Evolutionary conservation across 1,140 invertebrate species (phyloP), one percentile per base, ranked within the genome.

Genomic region (Venustaconcha ellipsiformis): DNA sequence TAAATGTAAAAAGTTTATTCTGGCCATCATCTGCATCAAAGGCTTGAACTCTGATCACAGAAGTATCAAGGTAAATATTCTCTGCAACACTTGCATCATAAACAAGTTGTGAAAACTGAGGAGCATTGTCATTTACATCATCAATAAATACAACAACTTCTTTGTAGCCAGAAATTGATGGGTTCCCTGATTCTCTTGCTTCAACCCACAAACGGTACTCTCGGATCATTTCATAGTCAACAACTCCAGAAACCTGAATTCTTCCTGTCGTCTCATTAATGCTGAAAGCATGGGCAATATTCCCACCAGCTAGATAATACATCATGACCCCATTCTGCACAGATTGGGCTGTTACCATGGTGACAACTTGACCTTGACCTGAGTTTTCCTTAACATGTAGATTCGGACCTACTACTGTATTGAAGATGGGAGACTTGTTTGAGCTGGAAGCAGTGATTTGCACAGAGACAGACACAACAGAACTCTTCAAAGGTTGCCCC

Each of bases 181-280:
- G 48, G 18, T 67, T 82, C 17, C 79, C 73, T 15, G 65, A 94
- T 89, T 98, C 96, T 69, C 93, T 91, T 1, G 97, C 96, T 92
- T 97, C 95, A 67, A 99, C 93, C 97, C 96, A 99, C 37, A 98
- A 93, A 90, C 96, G 94, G 88, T 97, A 97, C 20, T 93, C 89
- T 20, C 94, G 92, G 70, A 94, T 92, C 1, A 94, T 94, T 91
- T 99, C 97, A 84, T 95, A 97, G 90, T 99, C 97, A 68, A 99
- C 92, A 1, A 94, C 94, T 83, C 92, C 96, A 20, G 67, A 93
- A 0, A 97, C 93, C 86, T 94, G 92, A 13, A 98, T 92, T 88
- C 95, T 93, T 20, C 97, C 96, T 57, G 92, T 94, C 18, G 92
- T 93, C 15, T 92, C 83, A 88, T 97, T 94, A 67, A 99, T 94